Conservation (phyloP, 2,888 invertebrate species). For the Temnothorax unifasciatus region DNA sequence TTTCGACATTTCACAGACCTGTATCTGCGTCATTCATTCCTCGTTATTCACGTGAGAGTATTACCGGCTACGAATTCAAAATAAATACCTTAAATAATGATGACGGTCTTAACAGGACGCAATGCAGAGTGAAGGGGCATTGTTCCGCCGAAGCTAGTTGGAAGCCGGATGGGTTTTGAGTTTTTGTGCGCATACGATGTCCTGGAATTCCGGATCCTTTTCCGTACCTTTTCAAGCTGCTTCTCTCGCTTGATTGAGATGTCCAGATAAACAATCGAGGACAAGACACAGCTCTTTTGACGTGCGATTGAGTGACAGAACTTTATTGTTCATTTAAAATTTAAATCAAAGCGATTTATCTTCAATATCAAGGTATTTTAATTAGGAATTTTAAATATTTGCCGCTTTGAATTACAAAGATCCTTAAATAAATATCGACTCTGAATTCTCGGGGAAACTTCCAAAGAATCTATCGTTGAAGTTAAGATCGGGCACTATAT, state of each 20-base stretch:
- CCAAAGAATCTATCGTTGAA: constrained; percentile 2
- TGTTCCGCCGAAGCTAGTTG: background rate
- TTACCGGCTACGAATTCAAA: background rate
- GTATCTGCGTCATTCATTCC: too few relatives aligned
- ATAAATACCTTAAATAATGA: background rate
- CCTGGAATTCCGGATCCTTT: too few relatives aligned
- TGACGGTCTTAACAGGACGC: background rate
- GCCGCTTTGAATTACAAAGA: background rate
- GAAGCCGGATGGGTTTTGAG: background rate
- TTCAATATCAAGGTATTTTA: background rate
- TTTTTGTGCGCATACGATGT: background rate
- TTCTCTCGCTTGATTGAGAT: background rate
- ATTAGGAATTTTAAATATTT: background rate
- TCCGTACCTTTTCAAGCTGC: background rate
- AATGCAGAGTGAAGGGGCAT: background rate
- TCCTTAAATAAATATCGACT: background rate
- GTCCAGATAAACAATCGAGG: background rate
- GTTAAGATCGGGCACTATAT: constrained; percentile 50
- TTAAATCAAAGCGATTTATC: background rate
- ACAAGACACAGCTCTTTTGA: background rate
- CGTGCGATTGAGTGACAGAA: too few relatives aligned
- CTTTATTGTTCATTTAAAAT: background rate
- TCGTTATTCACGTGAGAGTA: background rate
- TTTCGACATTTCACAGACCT: background rate
- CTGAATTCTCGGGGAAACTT: background rate